Evolutionary conservation across 2,797 vertebrate species (phyloP), one percentile per base, ranked within the genome.

Genomic region (Hypotaenidia philippensis): DNA sequence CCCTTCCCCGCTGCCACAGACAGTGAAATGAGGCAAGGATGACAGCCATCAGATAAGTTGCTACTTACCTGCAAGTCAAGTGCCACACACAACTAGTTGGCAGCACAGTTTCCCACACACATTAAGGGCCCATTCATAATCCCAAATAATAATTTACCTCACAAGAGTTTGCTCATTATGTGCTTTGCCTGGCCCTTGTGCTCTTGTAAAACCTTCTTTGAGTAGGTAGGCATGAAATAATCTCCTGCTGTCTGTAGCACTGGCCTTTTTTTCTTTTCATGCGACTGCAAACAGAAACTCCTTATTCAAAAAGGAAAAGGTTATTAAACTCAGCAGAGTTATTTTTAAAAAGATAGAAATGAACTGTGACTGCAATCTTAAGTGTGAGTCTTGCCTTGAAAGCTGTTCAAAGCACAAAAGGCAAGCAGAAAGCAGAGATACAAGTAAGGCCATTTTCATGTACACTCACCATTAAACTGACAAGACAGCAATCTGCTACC

Each of bases 221-320:
- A 94, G 66, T 95, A 91, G 86, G 83, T 65, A 97, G 95, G 87
- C 77, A 77, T 91, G 79, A 96, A 97, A 97, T 96, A 94, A 97
- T 97, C 95, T 97, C 95, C 97, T 83, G 89, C 92, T 92, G 94
- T 92, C 91, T 87, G 41, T 88, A 96, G 94, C 89, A 86, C 22
- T 93, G 84, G 68, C 56, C 89, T 93, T 95, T 96, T 86, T 72
- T 92, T 79, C 94, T 96, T 95, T 94, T 96, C 91, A 88, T 92
- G 80, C 82, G 82, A 96, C 77, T 96, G 93, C 94, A 97, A 97
- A 97, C 93, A 97, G 97, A 95, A 97, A 96, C 85, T 96, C 76
- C 85, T 95, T 95, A 97, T 97, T 97, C 95, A 96, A 93, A 97
- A 97, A 95, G 66, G 84, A 94, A 96, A 94, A 96, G 91, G 94